Percentiles rank a stretch among this genome's conserved stretches.
phyloP scores from a whole-genome alignment of 2,888 invertebrate species.

The Synergus umbraculus region DNA sequence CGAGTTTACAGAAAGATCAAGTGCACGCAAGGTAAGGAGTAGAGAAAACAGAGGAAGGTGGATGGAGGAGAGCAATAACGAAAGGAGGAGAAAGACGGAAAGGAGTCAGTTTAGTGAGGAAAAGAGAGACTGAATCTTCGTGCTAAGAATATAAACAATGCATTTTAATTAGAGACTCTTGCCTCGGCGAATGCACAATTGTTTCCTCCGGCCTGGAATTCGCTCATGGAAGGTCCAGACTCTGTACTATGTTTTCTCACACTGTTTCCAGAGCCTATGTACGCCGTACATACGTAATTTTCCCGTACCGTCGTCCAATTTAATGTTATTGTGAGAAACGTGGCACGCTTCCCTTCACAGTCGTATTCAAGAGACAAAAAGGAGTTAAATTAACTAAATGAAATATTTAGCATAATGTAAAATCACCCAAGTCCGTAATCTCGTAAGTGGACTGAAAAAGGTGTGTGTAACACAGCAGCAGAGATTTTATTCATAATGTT shows the following conservation, averaged over 20 bases:
- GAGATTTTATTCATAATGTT: too few species aligned
- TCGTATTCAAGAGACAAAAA: background rate
- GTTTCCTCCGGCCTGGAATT: conserved; percentile 59
- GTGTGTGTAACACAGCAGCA: too few species aligned
- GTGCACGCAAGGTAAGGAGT: conserved; percentile 23
- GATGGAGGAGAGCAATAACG: conserved; percentile 39
- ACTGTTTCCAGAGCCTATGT: conserved; percentile 48
- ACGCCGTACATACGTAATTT: conserved; percentile 51
- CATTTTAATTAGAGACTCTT: conserved; percentile 74
- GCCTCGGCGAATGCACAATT: conserved; percentile 67
- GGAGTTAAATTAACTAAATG: conserved; percentile 19
- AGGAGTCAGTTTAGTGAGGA: conserved; percentile 44
- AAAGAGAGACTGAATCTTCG: conserved; percentile 54
- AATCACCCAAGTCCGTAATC: background rate
- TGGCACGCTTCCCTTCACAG: background rate
- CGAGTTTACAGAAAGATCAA: background rate
- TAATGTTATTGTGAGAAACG: conserved; percentile 24
- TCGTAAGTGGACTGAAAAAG: background rate
- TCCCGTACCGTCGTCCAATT: conserved; percentile 42
- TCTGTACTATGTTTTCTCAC: conserved; percentile 42
- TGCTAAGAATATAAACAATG: conserved; percentile 76
- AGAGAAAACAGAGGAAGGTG: conserved; percentile 6
- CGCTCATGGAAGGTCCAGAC: conserved; percentile 45
- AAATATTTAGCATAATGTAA: conserved; percentile 22
- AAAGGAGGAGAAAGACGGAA: conserved; percentile 37